A percentile compares a stretch with the other conserved stretches of the same genome.
Conservation (phyloP, 2,888 invertebrate species). For the Macrophya alboannulata region DNA sequence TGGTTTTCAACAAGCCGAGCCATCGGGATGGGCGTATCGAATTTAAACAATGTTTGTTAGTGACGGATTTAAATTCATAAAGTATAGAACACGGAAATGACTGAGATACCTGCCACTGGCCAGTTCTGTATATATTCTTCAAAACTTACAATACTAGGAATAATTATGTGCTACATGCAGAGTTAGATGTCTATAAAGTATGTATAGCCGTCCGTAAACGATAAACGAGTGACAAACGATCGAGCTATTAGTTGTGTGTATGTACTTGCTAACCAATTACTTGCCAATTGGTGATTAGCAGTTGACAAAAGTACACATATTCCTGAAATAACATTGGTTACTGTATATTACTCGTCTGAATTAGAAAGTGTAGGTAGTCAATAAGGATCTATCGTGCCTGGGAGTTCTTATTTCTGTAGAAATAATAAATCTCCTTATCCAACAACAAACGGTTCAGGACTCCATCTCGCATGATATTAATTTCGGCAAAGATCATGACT, state of each 20-base stretch:
- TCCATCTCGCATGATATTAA: not conserved
- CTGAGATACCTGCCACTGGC: slow-evolving; percentile 80
- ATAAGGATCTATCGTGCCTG: not conserved
- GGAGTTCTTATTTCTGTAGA: not conserved
- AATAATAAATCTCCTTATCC: not conserved
- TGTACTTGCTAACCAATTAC: slow-evolving; percentile 50
- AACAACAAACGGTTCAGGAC: not conserved
- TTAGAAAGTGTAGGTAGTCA: not conserved
- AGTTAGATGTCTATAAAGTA: slow-evolving; percentile 35
- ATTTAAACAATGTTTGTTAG: slow-evolving; percentile 45
- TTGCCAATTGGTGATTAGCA: slow-evolving; percentile 52
- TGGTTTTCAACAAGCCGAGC: slow-evolving; percentile 13
- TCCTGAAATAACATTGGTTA: slow-evolving; percentile 51
- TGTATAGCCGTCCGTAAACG: slow-evolving; percentile 30
- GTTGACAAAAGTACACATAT: slow-evolving; percentile 51
- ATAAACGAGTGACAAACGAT: slow-evolving; percentile 50
- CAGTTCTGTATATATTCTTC: slow-evolving; percentile 78
- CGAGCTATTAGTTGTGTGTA: slow-evolving; percentile 46
- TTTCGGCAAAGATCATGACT: not conserved
- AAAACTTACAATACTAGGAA: slow-evolving; percentile 74
- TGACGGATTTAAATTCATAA: slow-evolving; percentile 32
- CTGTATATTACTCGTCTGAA: slow-evolving; percentile 14
- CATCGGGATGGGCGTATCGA: not conserved
- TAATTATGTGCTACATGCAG: slow-evolving; percentile 73
- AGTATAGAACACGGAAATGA: slow-evolving; percentile 35